A percentile compares a stretch with the other conserved stretches of the same genome.
Conservation (phyloP, 2,113 vertebrate genomes). For the Chionis minor region DNA sequence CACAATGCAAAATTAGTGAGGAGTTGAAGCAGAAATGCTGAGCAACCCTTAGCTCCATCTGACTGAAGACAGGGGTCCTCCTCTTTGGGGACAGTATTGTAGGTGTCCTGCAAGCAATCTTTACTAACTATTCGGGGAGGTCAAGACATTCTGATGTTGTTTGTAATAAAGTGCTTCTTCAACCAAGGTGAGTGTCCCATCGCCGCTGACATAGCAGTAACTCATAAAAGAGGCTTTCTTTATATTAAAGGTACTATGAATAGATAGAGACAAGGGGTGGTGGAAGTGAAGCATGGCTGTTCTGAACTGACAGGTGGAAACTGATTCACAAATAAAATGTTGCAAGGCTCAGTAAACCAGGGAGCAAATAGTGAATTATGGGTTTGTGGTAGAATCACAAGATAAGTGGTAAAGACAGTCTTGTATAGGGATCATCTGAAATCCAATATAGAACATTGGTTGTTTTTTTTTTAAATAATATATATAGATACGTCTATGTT, state of each 20-base stretch:
- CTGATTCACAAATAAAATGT: conserved; percentile 26
- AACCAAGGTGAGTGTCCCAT: neutral
- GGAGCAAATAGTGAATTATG: neutral
- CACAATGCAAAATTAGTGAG: fast-evolving
- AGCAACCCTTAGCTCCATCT: neutral
- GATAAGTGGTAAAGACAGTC: neutral
- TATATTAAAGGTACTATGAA: neutral
- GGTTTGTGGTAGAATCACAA: conserved; percentile 1
- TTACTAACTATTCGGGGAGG: neutral
- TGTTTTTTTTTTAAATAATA: neutral
- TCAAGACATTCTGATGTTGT: neutral
- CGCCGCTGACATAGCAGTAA: neutral
- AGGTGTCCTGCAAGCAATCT: neutral
- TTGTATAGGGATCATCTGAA: neutral
- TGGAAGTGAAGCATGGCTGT: neutral
- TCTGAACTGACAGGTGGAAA: conserved; percentile 7
- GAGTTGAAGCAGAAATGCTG: fast-evolving
- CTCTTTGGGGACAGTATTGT: neutral
- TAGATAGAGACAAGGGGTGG: neutral
- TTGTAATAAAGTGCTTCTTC: neutral
- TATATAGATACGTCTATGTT: neutral
- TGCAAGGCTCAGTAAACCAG: neutral
- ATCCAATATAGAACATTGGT: neutral
- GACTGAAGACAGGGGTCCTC: neutral
- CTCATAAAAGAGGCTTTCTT: neutral